phyloP scores from a whole-genome alignment of 2,113 vertebrate genomes.

The Hyperoodon ampullatus region DNA sequence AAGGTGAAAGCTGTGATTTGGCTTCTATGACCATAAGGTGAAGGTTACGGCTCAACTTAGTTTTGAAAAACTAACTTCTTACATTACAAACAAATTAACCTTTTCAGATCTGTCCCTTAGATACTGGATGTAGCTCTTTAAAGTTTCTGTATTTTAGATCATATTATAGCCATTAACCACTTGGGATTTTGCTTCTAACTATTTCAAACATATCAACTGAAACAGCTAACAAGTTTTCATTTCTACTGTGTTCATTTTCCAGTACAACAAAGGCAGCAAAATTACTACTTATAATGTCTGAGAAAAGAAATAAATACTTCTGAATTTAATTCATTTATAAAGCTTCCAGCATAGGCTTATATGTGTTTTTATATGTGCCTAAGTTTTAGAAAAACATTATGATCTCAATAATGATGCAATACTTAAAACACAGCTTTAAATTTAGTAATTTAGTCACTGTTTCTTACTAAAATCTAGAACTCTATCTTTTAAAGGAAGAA shows the following conservation, averaged over 20 bases:
- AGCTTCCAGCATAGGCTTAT: background rate
- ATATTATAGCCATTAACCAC: background rate
- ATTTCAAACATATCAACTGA: background rate
- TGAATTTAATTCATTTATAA: slow-evolving; percentile 32
- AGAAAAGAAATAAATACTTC: background rate
- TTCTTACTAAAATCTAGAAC: background rate
- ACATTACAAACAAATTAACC: background rate
- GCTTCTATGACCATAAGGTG: background rate
- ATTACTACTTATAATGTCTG: background rate
- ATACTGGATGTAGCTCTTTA: background rate
- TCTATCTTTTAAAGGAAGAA: background rate
- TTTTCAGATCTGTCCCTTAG: background rate
- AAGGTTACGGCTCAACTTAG: background rate
- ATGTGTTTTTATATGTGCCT: background rate
- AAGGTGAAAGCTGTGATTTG: background rate
- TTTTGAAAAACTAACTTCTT: background rate
- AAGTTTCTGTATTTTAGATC: background rate
- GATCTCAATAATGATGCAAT: background rate
- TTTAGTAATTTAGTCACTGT: background rate
- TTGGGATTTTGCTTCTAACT: background rate
- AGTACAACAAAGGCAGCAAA: background rate
- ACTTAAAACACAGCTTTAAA: background rate
- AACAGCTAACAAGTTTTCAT: background rate
- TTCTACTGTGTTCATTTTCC: background rate
- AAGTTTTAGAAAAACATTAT: background rate